These are phyloP conservation scores for Perca flavescens DNA, from an alignment of 2,113 vertebrate genomes.

Conservation along the genomic window DNA sequence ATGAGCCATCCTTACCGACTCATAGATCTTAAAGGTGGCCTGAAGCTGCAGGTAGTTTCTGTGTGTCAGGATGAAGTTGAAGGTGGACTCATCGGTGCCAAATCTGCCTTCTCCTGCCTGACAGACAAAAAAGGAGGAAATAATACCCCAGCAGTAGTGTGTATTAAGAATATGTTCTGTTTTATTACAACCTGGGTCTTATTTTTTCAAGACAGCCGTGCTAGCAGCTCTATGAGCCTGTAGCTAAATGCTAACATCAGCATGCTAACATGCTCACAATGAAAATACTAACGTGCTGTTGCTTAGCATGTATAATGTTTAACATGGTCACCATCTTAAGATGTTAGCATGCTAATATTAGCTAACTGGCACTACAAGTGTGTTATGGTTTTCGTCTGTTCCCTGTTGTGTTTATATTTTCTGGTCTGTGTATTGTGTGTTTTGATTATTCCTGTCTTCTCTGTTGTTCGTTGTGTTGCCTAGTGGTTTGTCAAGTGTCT, in stretches of 20 bases:
- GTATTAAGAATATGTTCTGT: not conserved
- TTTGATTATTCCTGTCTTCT: too few relatives aligned
- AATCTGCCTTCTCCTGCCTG: slow-evolving; percentile 86
- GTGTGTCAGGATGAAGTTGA: slow-evolving; percentile 83
- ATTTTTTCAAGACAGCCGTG: not conserved
- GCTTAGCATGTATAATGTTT: too few relatives aligned
- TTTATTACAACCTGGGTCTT: not conserved
- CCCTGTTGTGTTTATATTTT: too few relatives aligned
- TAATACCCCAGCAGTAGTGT: not conserved
- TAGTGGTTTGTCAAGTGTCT: too few relatives aligned
- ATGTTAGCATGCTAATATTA: not conserved
- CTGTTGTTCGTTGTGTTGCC: too few relatives aligned
- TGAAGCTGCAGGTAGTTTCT: slow-evolving; percentile 88
- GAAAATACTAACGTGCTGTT: not conserved
- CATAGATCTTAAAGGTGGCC: slow-evolving; percentile 86
- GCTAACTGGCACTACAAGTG: not conserved
- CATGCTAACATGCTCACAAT: not conserved
- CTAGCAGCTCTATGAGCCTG: not conserved
- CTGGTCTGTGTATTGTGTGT: too few relatives aligned
- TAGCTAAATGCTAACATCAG: not conserved
- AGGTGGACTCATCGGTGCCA: slow-evolving; percentile 86
- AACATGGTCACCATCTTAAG: too few relatives aligned
- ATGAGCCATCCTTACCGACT: slow-evolving; percentile 70
- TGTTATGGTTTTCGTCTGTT: too few relatives aligned
- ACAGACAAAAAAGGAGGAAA: not conserved